Percentiles rank a stretch among this genome's conserved stretches.
Conservation (phyloP, 2,797 vertebrate species). For the Hemitrygon akajei region DNA sequence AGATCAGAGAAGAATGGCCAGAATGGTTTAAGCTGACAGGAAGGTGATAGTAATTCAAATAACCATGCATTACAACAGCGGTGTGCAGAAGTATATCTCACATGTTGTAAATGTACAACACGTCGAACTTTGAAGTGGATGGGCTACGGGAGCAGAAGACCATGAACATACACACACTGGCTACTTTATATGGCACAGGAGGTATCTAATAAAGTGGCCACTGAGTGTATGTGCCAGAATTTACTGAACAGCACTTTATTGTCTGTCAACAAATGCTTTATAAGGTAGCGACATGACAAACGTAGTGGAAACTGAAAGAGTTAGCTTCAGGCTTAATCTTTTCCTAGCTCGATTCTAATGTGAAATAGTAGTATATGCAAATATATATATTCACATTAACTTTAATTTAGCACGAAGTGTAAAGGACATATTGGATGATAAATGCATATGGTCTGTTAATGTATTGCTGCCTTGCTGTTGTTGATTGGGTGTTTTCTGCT, state of each 20-base stretch:
- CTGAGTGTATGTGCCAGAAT: not conserved
- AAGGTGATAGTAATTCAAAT: too few species aligned
- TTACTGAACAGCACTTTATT: not conserved
- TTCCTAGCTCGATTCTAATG: not conserved
- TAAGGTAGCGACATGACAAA: not conserved
- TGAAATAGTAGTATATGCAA: not conserved
- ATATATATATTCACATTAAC: not conserved
- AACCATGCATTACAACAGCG: too few species aligned
- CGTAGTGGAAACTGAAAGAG: not conserved
- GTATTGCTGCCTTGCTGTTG: not conserved
- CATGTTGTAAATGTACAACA: too few species aligned
- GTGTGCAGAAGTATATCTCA: too few species aligned
- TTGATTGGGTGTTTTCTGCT: not conserved
- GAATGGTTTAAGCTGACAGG: too few species aligned
- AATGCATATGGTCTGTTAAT: not conserved
- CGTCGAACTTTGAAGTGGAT: too few species aligned
- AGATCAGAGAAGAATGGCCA: too few species aligned
- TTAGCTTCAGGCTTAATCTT: constrained; percentile 4
- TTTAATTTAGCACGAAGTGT: not conserved
- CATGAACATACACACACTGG: too few species aligned
- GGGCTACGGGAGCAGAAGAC: too few species aligned
- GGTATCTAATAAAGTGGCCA: too few species aligned
- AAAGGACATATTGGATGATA: not conserved
- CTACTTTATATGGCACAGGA: too few species aligned
- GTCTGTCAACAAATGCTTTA: not conserved